These are phyloP conservation scores for Heliopora coerulea DNA, from an alignment of 92 coral and sea anemone species.

Conservation along the genomic window DNA sequence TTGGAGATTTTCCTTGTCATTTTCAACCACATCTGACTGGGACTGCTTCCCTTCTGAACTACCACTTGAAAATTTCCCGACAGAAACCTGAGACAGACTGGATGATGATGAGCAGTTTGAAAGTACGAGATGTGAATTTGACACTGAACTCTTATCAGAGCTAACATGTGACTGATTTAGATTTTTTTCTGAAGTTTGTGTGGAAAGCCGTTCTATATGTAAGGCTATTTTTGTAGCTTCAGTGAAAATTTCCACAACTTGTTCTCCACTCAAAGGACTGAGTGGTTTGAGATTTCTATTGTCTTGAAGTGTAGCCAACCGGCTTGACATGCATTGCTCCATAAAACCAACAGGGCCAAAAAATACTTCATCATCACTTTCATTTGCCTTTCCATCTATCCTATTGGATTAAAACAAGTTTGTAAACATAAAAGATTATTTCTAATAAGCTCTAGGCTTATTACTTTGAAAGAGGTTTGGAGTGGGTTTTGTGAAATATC, in stretches of 20 bases:
- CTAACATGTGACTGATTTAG: not conserved
- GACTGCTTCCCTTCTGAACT: not conserved
- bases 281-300: conserved; percentile 56
- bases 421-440: too few relatives aligned
- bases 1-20: conserved; percentile 30
- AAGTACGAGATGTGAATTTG: conserved; percentile 16
- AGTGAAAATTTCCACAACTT: conserved; percentile 87
- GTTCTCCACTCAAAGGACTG: conserved; percentile 86
- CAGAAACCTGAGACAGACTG: not conserved
- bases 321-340: conserved; percentile 78
- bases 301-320: conserved; percentile 49
- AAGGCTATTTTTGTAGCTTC: conserved; percentile 89
- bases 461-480: too few relatives aligned
- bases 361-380: conserved; percentile 87
- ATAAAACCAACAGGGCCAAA: conserved; percentile 93
- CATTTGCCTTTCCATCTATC: conserved; percentile 18
- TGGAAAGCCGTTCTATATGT: conserved; percentile 12
- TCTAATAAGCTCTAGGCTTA: too few relatives aligned
- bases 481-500: too few relatives aligned
- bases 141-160: not conserved
- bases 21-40: not conserved
- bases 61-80: conserved; percentile 22
- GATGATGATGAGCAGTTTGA: conserved; percentile 11
- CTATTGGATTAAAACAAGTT: not conserved
- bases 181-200: conserved; percentile 1